These are phyloP conservation scores for Epinephelus cyanopodus DNA, from an alignment of 2,113 vertebrate genomes.

Conservation along the genomic window DNA sequence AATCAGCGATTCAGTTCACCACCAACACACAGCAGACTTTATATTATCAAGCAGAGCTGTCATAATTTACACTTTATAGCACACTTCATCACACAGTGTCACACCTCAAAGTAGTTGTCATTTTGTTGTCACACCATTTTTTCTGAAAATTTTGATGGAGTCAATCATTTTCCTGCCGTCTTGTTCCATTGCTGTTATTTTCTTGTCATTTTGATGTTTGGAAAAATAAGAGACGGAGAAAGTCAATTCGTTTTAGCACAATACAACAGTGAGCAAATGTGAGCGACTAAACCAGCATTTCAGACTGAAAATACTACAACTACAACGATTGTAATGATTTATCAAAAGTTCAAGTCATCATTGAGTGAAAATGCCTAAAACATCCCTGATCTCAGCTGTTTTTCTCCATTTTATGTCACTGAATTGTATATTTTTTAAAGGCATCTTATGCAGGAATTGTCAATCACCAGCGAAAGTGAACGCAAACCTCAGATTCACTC, in stretches of 20 bases:
- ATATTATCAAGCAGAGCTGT: background rate
- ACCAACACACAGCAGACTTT: conserved; percentile 5
- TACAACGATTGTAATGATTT: background rate
- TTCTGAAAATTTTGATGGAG: background rate
- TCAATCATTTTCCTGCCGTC: background rate
- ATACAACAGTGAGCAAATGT: background rate
- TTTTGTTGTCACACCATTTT: background rate
- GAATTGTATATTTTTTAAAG: no score
- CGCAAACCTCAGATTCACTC: no score
- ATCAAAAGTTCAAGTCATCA: background rate
- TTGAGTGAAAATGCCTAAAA: background rate
- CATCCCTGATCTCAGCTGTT: background rate
- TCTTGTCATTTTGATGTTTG: conserved; percentile 2
- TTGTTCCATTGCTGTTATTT: background rate
- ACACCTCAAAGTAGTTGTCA: conserved; percentile 1
- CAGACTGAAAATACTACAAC: background rate
- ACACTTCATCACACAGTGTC: background rate
- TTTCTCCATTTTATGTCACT: background rate
- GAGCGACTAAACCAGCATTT: background rate
- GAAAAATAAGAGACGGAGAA: background rate
- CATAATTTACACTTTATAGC: background rate
- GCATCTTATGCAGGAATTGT: no score
- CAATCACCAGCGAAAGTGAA: no score
- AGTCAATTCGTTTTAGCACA: background rate
- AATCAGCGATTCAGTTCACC: background rate